A percentile compares a stretch with the other conserved stretches of the same genome.
phyloP scores from a whole-genome alignment of 2,888 invertebrate species.

The Plemyria rubiginata region DNA sequence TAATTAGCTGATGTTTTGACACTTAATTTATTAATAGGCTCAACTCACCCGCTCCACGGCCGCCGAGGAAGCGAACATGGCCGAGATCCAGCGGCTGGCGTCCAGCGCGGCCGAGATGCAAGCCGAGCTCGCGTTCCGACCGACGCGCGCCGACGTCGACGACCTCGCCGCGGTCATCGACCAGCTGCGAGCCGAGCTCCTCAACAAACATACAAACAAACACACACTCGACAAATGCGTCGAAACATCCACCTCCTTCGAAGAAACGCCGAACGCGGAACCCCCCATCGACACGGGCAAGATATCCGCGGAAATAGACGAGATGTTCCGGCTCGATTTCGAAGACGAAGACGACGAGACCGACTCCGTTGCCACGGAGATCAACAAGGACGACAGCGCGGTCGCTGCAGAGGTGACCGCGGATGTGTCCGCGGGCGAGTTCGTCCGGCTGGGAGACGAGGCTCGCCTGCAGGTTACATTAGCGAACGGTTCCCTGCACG shows the following conservation, averaged over 20 bases:
- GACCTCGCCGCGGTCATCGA: slow-evolving; percentile 78
- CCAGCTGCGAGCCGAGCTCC: slow-evolving; percentile 61
- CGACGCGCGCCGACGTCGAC: slow-evolving; percentile 84
- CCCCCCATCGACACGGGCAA: slow-evolving; percentile 61
- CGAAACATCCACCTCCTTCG: slow-evolving; percentile 53
- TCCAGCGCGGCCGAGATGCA: slow-evolving; percentile 80
- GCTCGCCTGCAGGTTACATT: slow-evolving; percentile 63
- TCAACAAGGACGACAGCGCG: slow-evolving; percentile 55
- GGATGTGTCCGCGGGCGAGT: slow-evolving; percentile 44
- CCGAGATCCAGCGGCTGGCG: slow-evolving; percentile 84
- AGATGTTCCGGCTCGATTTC: slow-evolving; percentile 76
- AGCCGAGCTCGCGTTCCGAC: slow-evolving; percentile 85
- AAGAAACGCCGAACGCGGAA: slow-evolving; percentile 47
- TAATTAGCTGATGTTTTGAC: background rate
- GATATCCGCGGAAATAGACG: slow-evolving; percentile 77
- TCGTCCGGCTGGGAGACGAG: slow-evolving; percentile 64
- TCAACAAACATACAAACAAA: slow-evolving; percentile 48
- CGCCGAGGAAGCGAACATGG: slow-evolving; percentile 83
- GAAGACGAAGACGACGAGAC: slow-evolving; percentile 76
- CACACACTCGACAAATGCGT: slow-evolving; percentile 47
- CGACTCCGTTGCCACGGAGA: slow-evolving; percentile 72
- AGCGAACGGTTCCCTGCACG: slow-evolving; percentile 84
- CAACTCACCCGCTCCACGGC: slow-evolving; percentile 74
- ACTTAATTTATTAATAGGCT: slow-evolving; percentile 53
- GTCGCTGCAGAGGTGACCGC: slow-evolving; percentile 24